Evolutionary conservation across 2,888 invertebrate species (phyloP), one percentile per base, ranked within the genome.

Genomic region (Leptopilina syphax): DNA sequence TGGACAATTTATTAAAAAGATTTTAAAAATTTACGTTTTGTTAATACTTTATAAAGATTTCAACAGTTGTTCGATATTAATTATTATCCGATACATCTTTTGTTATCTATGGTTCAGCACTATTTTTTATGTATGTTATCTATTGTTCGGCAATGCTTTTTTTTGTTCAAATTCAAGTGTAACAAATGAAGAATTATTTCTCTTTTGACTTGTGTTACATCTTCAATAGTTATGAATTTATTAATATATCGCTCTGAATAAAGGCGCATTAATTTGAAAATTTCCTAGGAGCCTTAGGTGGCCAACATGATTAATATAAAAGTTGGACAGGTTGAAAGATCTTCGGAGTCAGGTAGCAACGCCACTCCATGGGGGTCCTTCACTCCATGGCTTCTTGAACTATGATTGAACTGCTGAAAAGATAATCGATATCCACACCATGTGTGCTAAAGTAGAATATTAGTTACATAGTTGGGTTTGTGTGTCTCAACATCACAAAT

Each of bases 311-410:
- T 78, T 77, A 77, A 77, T 65, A 50, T 68, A 68, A 34, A 44
- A 68, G n/a, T 54, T 47, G 84, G 85, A 86, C 87, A 84, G 83
- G 70, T 83, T 81, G 84, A 80, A 79, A 80, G 76, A 80, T 81
- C 63, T 79, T 79, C 79, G 81, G 83, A 88, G 88, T 85, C 85
- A 87, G 86, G 86, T 88, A 89, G 89, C 87, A 85, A 86, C 84
- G 85, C 84, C 83, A 84, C 88, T 82, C 90, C 84, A 87, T 89
- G 83, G 90, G 90, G 89, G 87, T 78, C 82, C 80, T 84, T 79
- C 79, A 82, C 81, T 77, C 76, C 7, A 24, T 54, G 50, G 70
- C 70, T 70, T 34, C 65, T 73, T 65, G 68, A 57, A 44, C 12
- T 24, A 63, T 13, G n/a, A 50, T 70, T 70, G 54, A 70, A 70